Percentiles rank a stretch among this genome's conserved stretches.
These are phyloP conservation scores for Hippopotamus amphibius DNA, from an alignment of 2,113 vertebrate species.

Conservation along the genomic window DNA sequence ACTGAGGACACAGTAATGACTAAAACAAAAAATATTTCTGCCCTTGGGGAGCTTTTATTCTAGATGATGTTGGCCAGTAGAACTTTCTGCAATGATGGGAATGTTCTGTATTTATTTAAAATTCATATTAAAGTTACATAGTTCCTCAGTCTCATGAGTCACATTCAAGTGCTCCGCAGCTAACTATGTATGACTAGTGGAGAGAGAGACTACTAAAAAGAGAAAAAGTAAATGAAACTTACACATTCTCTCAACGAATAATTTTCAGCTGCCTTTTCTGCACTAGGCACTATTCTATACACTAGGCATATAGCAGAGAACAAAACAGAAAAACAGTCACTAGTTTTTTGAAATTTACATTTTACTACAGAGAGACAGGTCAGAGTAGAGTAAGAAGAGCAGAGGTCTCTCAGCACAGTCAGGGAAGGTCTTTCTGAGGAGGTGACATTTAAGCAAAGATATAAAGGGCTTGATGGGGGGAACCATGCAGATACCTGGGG, in stretches of 20 bases:
- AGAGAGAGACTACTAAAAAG: background rate
- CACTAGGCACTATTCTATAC: background rate
- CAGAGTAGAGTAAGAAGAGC: background rate
- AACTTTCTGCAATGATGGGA: background rate
- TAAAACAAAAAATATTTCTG: background rate
- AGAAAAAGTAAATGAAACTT: background rate
- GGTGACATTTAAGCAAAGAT: slow-evolving; percentile 7
- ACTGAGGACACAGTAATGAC: background rate
- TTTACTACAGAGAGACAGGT: background rate
- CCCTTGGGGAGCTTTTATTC: background rate
- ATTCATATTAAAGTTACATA: background rate
- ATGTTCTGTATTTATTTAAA: background rate
- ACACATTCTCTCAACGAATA: background rate
- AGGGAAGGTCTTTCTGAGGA: slow-evolving; percentile 50
- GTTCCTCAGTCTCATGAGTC: background rate
- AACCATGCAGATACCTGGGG: background rate
- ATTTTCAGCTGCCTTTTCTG: background rate
- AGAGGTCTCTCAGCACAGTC: background rate
- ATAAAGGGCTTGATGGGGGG: background rate
- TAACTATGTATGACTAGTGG: background rate
- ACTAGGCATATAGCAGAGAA: background rate
- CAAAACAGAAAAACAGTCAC: background rate
- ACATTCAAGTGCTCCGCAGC: background rate
- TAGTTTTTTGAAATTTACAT: background rate
- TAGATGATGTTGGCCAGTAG: background rate